These are phyloP conservation scores for Fratercula arctica DNA, from an alignment of 2,797 vertebrate species.

Conservation along the genomic window DNA sequence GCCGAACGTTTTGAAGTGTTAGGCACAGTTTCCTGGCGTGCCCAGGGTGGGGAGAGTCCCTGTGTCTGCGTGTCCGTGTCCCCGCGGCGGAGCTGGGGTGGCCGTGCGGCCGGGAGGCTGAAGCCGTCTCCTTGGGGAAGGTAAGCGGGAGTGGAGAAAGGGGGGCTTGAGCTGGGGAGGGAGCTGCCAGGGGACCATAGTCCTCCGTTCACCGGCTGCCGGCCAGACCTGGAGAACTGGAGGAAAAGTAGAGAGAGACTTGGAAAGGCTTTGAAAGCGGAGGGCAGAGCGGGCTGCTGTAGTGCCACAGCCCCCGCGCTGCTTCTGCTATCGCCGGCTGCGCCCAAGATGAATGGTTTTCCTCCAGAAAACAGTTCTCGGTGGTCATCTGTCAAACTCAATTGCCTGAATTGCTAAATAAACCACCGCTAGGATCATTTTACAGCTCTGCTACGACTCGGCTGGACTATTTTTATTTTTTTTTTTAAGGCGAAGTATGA, in stretches of 20 bases:
- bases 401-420: constrained; percentile 17
- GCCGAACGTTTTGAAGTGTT: constrained; percentile 68
- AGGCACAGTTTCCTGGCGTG: constrained; percentile 75
- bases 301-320: background rate
- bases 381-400: constrained; percentile 23
- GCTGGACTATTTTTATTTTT: background rate
- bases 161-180: background rate
- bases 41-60: constrained; percentile 41
- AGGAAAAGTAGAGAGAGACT: background rate
- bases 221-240: background rate
- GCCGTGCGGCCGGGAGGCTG: background rate
- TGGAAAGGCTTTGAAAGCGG: background rate
- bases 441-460: background rate
- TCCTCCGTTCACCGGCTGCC: background rate
- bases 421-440: background rate
- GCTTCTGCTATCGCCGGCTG: background rate
- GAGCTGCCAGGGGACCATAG: background rate
- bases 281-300: background rate
- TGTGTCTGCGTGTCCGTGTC: background rate
- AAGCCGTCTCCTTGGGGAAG: background rate
- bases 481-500: background rate
- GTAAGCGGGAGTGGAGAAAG: constrained; percentile 37
- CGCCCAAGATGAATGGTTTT: background rate
- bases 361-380: constrained; percentile 10
- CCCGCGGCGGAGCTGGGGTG: background rate